A percentile compares a stretch with the other conserved stretches of the same genome.
Conservation (phyloP, 1,140 invertebrate genomes). For the Rhynchophorus ferrugineus region DNA sequence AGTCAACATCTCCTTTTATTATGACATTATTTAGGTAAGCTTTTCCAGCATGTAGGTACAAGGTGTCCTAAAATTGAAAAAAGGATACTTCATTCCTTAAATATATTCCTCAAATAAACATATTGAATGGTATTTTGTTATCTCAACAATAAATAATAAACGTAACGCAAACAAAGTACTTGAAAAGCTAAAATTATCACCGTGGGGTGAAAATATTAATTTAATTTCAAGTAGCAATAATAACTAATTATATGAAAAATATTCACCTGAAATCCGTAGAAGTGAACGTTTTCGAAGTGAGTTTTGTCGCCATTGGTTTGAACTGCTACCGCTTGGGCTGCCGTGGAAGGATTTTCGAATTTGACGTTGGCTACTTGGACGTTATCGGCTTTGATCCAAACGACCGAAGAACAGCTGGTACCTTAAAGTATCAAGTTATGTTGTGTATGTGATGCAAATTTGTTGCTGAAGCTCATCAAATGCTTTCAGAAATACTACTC, state of each 20-base stretch:
- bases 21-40: slow-evolving; percentile 1
- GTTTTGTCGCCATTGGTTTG: background rate
- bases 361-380: slow-evolving; percentile 9
- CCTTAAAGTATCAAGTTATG: slow-evolving; percentile 3
- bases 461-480: no score
- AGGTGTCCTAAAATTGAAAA: background rate
- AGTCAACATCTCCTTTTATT: slow-evolving; percentile 10
- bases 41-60: background rate
- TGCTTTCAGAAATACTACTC: no score
- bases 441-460: no score
- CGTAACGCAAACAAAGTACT: no score
- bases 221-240: no score
- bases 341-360: slow-evolving; percentile 7
- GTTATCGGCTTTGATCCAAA: background rate
- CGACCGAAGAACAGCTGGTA: slow-evolving; percentile 1
- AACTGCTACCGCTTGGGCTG: slow-evolving; percentile 10
- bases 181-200: no score
- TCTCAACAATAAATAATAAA: no score
- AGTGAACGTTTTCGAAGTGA: slow-evolving; percentile 6
- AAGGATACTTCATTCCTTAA: background rate
- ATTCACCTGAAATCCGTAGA: slow-evolving; percentile 12
- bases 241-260: no score
- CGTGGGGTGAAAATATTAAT: no score
- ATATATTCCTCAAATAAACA: background rate
- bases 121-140: no score